Evolutionary conservation across 2,113 vertebrate species (phyloP).

Genomic region (Accipiter virgatus): DNA sequence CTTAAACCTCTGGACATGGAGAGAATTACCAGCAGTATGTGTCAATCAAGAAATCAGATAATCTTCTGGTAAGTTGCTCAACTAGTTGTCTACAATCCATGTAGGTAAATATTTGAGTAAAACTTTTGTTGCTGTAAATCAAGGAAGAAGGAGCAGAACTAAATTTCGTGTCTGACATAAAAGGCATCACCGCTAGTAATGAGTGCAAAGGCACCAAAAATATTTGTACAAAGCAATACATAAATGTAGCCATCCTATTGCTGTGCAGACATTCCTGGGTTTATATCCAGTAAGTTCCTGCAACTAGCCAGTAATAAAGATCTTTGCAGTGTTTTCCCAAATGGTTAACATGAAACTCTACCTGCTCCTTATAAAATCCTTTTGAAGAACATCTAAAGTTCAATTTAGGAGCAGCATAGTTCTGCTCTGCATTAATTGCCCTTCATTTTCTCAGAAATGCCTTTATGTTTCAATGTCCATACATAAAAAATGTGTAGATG

Average conservation of each 20-base stretch:
- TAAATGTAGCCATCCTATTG: background rate
- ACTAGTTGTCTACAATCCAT: background rate
- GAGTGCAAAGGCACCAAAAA: background rate
- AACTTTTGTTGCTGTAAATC: background rate
- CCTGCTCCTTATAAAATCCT: constrained; percentile 15
- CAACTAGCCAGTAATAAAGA: background rate
- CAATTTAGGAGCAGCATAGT: background rate
- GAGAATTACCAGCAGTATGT: background rate
- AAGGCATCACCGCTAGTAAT: background rate
- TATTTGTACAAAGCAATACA: background rate
- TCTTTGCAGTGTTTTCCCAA: constrained; percentile 4
- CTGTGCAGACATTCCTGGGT: background rate
- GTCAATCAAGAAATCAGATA: background rate
- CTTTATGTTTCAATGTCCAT: background rate
- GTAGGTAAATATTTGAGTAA: background rate
- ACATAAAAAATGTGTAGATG: background rate
- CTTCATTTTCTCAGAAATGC: background rate
- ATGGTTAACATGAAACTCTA: constrained; percentile 15
- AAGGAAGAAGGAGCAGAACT: background rate
- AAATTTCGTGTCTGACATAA: background rate
- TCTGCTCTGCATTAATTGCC: background rate
- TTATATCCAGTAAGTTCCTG: background rate
- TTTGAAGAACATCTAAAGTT: constrained; percentile 37
- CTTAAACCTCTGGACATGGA: background rate
- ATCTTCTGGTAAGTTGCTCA: background rate